phyloP scores from a whole-genome alignment of 2,797 vertebrate genomes.

The Caiman crocodilus region DNA sequence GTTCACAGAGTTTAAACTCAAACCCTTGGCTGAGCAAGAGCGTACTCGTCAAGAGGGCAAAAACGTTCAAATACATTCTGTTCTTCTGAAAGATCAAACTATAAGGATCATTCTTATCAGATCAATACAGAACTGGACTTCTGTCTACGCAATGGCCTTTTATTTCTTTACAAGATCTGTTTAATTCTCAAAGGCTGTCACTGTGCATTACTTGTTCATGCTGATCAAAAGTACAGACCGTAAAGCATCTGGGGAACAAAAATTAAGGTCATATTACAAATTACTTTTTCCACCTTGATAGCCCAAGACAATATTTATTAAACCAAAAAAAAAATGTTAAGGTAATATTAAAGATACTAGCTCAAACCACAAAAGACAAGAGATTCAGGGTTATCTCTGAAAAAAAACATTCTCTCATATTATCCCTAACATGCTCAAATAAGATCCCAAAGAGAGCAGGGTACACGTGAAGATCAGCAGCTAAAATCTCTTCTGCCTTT shows the following conservation, averaged over 20 bases:
- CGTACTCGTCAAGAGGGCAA: constrained; percentile 11
- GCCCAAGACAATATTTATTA: constrained; percentile 30
- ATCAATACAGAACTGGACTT: constrained; percentile 61
- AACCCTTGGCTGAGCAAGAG: constrained; percentile 2
- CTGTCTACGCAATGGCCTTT: constrained; percentile 37
- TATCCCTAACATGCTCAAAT: background rate
- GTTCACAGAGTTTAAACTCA: background rate
- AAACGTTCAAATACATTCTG: constrained; percentile 38
- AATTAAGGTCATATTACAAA: constrained; percentile 18
- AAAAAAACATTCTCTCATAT: background rate
- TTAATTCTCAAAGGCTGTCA: constrained; percentile 50
- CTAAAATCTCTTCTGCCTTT: constrained; percentile 8
- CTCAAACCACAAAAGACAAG: background rate
- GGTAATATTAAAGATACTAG: constrained; percentile 24
- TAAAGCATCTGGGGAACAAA: constrained; percentile 11
- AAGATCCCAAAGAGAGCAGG: background rate
- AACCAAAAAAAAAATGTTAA: constrained; percentile 2
- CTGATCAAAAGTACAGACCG: constrained; percentile 39
- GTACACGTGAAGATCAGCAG: background rate
- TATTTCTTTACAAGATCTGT: constrained; percentile 57
- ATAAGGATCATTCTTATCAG: constrained; percentile 34
- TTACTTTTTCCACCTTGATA: constrained; percentile 11
- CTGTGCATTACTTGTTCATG: constrained; percentile 20
- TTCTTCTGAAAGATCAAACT: constrained; percentile 59
- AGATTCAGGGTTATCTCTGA: background rate